Conservation (phyloP, 2,113 vertebrate species). For the Notarius quadriscutis region DNA sequence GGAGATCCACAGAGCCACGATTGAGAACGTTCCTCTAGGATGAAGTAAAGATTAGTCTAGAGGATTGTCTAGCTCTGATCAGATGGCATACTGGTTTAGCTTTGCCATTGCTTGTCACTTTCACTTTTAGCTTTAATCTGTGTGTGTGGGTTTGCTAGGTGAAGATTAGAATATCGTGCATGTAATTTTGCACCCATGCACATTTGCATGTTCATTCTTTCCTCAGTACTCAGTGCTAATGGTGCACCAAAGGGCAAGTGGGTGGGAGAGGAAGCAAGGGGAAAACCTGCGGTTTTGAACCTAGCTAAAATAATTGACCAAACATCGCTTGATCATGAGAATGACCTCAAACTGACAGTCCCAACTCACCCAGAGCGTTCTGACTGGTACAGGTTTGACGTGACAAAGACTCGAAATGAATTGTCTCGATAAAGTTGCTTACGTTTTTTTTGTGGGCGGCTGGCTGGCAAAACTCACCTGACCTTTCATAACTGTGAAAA, state of each 20-base stretch:
- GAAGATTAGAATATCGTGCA: background rate
- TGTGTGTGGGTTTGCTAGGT: background rate
- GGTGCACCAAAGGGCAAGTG: background rate
- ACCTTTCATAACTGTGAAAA: background rate
- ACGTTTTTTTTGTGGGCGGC: too few relatives aligned
- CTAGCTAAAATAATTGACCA: background rate
- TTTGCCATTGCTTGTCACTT: background rate
- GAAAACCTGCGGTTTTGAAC: background rate
- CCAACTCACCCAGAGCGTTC: background rate
- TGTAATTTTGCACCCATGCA: background rate
- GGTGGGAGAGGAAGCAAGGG: background rate
- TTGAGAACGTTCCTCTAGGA: slow-evolving; percentile 9
- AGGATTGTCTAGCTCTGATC: background rate
- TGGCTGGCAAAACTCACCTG: background rate
- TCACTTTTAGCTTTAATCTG: background rate
- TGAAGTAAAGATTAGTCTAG: background rate
- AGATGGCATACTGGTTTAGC: background rate
- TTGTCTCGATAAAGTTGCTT: background rate
- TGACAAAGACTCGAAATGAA: background rate
- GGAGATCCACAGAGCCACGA: background rate
- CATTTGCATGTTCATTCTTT: background rate
- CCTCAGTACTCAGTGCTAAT: background rate
- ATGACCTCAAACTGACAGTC: background rate
- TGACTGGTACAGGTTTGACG: background rate
- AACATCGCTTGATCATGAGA: background rate